These are phyloP conservation scores for Sminthurides bifidus DNA, from an alignment of 1,140 invertebrate genomes.

Conservation along the genomic window DNA sequence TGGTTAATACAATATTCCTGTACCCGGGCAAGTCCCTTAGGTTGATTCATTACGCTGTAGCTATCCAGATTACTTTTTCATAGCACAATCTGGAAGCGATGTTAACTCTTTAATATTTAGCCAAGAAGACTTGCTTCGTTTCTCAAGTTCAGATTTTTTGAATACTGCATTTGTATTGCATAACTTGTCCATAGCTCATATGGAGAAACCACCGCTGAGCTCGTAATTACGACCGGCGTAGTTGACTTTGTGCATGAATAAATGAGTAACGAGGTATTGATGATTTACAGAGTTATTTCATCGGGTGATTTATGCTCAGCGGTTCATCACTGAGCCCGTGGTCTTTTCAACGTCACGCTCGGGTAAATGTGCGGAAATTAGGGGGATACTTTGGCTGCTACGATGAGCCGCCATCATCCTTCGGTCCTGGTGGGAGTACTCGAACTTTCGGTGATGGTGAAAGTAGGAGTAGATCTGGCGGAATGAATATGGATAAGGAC, in stretches of 20 bases:
- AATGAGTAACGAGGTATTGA: not conserved
- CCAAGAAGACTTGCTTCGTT: no score
- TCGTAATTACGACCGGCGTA: no score
- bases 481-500: slow-evolving; percentile 45
- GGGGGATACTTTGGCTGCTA: slow-evolving; percentile 65
- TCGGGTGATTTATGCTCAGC: slow-evolving; percentile 78
- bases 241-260: no score
- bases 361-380: slow-evolving; percentile 63
- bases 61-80: no score
- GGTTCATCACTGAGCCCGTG: slow-evolving; percentile 90
- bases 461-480: not conserved
- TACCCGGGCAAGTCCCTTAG: no score
- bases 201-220: no score
- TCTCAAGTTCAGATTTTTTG: no score
- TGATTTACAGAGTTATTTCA: slow-evolving; percentile 67
- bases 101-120: no score
- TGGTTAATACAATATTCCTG: no score
- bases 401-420: slow-evolving; percentile 38
- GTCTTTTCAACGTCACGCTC: slow-evolving; percentile 79
- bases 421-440: not conserved
- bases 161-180: not conserved
- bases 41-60: no score
- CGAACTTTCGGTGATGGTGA: not conserved
- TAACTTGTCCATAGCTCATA: no score
- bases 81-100: no score